These are phyloP conservation scores for Anthopleura sola DNA, from an alignment of 64 coral and sea anemone genomes.

Conservation along the genomic window DNA sequence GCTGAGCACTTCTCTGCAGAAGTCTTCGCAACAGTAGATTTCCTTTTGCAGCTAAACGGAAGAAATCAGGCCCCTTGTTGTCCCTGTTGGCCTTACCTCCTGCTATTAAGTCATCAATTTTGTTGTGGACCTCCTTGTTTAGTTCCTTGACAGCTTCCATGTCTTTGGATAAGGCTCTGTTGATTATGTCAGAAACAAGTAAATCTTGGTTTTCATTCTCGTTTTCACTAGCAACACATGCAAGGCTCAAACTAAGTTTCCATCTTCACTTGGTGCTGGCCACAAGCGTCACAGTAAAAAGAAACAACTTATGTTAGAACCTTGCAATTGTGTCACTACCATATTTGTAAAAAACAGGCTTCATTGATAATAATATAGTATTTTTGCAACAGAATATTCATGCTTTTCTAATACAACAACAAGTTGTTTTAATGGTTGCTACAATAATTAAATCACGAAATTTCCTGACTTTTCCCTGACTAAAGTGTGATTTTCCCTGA, in stretches of 20 bases:
- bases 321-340: no score
- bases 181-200: neutral
- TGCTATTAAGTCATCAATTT: conserved; percentile 37
- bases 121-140: conserved; percentile 56
- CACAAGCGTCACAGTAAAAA: no score
- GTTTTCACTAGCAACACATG: neutral
- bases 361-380: no score
- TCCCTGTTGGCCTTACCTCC: conserved; percentile 31
- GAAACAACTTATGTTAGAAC: no score
- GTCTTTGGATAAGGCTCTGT: conserved; percentile 61
- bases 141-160: conserved; percentile 63
- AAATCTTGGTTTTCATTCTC: neutral
- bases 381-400: no score
- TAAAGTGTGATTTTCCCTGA: no score
- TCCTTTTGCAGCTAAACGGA: conserved; percentile 45
- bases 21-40: conserved; percentile 49
- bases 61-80: conserved; percentile 33
- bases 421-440: no score
- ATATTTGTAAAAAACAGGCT: no score
- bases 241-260: neutral
- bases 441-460: no score
- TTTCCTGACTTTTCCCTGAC: no score
- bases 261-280: no score
- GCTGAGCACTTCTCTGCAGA: conserved; percentile 57
- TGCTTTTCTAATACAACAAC: no score